Evolutionary conservation across 2,797 vertebrate species (phyloP).

Genomic region (Notolabrus celidotus): DNA sequence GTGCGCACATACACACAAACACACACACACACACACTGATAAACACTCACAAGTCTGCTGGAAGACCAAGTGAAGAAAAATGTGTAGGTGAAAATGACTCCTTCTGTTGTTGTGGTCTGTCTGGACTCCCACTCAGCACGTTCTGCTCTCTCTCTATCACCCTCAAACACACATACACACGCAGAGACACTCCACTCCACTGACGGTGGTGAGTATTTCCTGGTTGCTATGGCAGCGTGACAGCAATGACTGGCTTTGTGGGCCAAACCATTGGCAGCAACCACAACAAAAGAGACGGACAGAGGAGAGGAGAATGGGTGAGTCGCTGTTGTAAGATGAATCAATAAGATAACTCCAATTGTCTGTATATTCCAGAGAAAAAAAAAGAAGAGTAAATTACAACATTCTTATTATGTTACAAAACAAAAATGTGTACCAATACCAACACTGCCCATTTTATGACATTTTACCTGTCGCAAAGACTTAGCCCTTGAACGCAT

Average conservation of each 20-base stretch:
- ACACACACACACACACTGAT: conserved; percentile 24
- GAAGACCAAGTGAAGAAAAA: conserved; percentile 38
- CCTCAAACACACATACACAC: conserved; percentile 20
- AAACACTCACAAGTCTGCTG: conserved; percentile 53
- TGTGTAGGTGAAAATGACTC: conserved; percentile 50
- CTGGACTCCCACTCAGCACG: conserved; percentile 61
- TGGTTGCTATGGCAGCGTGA: conserved; percentile 86
- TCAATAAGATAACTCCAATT: conserved; percentile 72
- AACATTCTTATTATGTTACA: background rate
- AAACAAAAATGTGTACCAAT: background rate
- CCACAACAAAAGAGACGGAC: conserved; percentile 80
- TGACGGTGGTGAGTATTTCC: conserved; percentile 83
- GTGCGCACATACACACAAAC: no score
- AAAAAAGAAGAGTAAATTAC: background rate
- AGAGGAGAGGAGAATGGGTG: conserved; percentile 59
- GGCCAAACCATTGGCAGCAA: conserved; percentile 80
- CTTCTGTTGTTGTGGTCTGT: conserved; percentile 57
- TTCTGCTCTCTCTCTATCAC: conserved; percentile 58
- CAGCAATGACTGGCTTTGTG: conserved; percentile 84
- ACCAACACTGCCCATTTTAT: background rate
- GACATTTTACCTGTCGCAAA: background rate
- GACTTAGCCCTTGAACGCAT: background rate
- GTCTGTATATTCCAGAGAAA: conserved; percentile 1
- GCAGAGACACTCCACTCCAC: conserved; percentile 66
- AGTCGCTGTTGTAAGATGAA: conserved; percentile 55